Conservation (phyloP, 2,888 invertebrate genomes). For the Ecliptopera silaceata region DNA sequence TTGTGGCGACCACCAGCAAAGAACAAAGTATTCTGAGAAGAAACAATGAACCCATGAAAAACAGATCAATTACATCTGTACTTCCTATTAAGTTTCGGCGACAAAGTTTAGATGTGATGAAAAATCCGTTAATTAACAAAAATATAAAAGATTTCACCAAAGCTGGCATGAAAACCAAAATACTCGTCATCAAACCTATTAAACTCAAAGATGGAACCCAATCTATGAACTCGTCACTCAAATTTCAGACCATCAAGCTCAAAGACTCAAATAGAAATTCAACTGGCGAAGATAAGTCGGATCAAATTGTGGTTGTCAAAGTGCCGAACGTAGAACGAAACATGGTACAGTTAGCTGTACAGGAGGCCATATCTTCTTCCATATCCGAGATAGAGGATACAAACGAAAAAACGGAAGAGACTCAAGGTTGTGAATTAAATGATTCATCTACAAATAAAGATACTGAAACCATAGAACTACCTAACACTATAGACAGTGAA, state of each 20-base stretch:
- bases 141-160: conserved; percentile 71
- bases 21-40: conserved; percentile 17
- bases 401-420: conserved; percentile 22
- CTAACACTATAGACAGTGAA: conserved; percentile 6
- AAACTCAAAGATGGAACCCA: conserved; percentile 63
- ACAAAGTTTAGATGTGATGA: conserved; percentile 70
- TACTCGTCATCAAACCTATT: conserved; percentile 75
- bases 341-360: conserved; percentile 39
- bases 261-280: conserved; percentile 61
- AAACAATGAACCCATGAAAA: conserved; percentile 17
- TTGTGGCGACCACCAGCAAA: conserved; percentile 19
- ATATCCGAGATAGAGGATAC: conserved; percentile 17
- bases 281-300: conserved; percentile 56
- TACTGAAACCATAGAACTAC: background rate
- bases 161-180: conserved; percentile 76
- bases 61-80: conserved; percentile 51
- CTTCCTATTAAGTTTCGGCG: conserved; percentile 68
- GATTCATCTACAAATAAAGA: conserved; percentile 7
- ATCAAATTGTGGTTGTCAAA: conserved; percentile 71
- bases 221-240: conserved; percentile 55
- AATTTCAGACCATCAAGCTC: conserved; percentile 88
- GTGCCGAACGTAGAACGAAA: conserved; percentile 68
- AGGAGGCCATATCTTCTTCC: conserved; percentile 31
- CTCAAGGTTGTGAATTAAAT: conserved; percentile 14
- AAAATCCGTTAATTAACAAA: conserved; percentile 72